Evolutionary conservation across 2,113 vertebrate genomes (phyloP), one percentile per base, ranked within the genome.

Genomic region (Bungarus multicinctus): DNA sequence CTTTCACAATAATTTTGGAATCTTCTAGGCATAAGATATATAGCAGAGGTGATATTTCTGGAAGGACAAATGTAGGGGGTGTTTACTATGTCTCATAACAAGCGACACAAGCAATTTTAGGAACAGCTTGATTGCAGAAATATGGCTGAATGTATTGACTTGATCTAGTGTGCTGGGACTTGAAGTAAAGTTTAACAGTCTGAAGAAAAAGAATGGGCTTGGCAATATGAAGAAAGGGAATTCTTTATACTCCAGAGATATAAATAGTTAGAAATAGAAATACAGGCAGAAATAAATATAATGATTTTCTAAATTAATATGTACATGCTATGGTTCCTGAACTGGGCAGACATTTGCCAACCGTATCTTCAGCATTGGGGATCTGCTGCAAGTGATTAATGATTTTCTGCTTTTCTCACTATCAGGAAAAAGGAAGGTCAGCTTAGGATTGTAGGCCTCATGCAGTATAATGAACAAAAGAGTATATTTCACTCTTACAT

Each of bases 21-120:
- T 47, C 52, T 22, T 89, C 27, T 16, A 34, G 52, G 27, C 25
- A 30, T 60, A 60, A 52, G 12, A 43, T 86, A 90, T 5, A 23
- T 4, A 34, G 16, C 58, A 69, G 34, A 89, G 45, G 5, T 47
- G 27, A 12, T 52, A 91, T 81, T 89, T 58, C 58, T 22, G 9
- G 54, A 45, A 43, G 10, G 45, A 54, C 23, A 86, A 52, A 57
- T 39, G 3, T 6, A 11, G 22, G 20, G 39, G 2, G 34, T 55
- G 9, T 60, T 85, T 47, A 47, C 12, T 39, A 53, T 45, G 45
- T 50, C 88, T 89, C n/a, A 45, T 86, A n/a, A 39, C 18, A 85
- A 91, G 90, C 89, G 55, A 94, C 34, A n/a, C 16, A 47, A 89
- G 55, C 90, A 88, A 94, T 92, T 57, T 94, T 91, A 64, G 55